A percentile compares a stretch with the other conserved stretches of the same genome.
Conservation (phyloP, 1,140 invertebrate species). For the Mylabris phalerata region DNA sequence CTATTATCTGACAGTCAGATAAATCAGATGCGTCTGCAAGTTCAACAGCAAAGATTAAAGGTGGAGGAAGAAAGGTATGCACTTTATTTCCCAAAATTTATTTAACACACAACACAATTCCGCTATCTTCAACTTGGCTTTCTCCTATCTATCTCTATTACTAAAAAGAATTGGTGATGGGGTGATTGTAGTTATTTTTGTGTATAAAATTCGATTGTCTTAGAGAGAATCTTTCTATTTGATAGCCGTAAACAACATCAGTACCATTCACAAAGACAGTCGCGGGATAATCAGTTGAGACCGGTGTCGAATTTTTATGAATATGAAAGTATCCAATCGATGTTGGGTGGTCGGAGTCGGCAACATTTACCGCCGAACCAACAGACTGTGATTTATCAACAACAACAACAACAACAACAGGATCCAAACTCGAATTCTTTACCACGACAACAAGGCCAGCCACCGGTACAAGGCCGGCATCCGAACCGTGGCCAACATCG, state of each 20-base stretch:
- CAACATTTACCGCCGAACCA: not conserved
- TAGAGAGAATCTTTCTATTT: no score
- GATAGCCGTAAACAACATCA: constrained; percentile 61
- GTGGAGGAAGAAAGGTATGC: constrained; percentile 65
- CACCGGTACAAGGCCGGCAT: constrained; percentile 16
- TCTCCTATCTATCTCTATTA: not conserved
- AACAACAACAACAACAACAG: constrained; percentile 19
- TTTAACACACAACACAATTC: no score
- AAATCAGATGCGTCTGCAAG: constrained; percentile 64
- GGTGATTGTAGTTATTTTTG: not conserved
- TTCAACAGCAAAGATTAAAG: constrained; percentile 62
- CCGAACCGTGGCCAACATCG: constrained; percentile 34
- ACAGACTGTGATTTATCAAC: no score
- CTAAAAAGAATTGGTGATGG: no score
- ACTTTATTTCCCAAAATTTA: constrained; percentile 6
- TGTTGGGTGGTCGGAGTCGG: constrained; percentile 34
- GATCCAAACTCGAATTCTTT: constrained; percentile 38
- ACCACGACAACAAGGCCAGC: constrained; percentile 26
- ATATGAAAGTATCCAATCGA: constrained; percentile 67
- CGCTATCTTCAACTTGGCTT: not conserved
- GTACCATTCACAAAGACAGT: constrained; percentile 69
- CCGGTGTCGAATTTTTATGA: constrained; percentile 77
- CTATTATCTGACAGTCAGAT: constrained; percentile 60
- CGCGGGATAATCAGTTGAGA: constrained; percentile 53
- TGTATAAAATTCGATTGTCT: not conserved